Conservation (phyloP, 2,113 vertebrate genomes). For the Lepus americanus region DNA sequence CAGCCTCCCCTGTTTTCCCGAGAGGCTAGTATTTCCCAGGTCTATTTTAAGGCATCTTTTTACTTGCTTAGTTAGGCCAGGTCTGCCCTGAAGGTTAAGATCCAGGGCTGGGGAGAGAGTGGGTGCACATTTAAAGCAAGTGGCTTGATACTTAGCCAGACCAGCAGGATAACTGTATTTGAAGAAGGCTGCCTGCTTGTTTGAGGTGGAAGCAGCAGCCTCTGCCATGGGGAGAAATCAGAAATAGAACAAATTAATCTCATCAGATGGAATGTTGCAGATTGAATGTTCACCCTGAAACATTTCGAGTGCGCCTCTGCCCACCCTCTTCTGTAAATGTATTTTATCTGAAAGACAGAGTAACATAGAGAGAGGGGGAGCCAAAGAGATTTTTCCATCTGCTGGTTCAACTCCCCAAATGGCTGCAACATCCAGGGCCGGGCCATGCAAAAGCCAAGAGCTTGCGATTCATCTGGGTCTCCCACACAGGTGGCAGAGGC, state of each 20-base stretch:
- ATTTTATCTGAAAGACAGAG: too few species aligned
- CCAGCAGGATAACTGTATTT: not conserved
- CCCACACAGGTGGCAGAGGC: too few species aligned
- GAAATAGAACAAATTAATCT: not conserved
- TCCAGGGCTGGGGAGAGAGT: not conserved
- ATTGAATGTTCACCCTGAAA: not conserved
- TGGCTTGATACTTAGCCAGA: not conserved
- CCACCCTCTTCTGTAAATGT: too few species aligned
- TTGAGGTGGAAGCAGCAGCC: not conserved
- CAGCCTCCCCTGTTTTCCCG: not conserved
- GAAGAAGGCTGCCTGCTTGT: not conserved
- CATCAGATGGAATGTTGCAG: not conserved
- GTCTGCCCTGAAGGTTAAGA: not conserved
- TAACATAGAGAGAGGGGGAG: too few species aligned
- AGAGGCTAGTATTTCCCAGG: slow-evolving; percentile 52
- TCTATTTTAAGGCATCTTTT: fast-evolving
- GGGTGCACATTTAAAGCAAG: not conserved
- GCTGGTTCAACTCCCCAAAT: too few species aligned
- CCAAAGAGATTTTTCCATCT: too few species aligned
- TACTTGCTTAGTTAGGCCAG: not conserved
- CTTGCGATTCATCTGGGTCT: too few species aligned
- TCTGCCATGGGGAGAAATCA: not conserved
- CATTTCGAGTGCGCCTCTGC: not conserved
- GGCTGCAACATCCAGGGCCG: too few species aligned
- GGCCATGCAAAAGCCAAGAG: too few species aligned